Conservation (phyloP, 2,113 vertebrate genomes). For the Pterophyllum scalare region DNA sequence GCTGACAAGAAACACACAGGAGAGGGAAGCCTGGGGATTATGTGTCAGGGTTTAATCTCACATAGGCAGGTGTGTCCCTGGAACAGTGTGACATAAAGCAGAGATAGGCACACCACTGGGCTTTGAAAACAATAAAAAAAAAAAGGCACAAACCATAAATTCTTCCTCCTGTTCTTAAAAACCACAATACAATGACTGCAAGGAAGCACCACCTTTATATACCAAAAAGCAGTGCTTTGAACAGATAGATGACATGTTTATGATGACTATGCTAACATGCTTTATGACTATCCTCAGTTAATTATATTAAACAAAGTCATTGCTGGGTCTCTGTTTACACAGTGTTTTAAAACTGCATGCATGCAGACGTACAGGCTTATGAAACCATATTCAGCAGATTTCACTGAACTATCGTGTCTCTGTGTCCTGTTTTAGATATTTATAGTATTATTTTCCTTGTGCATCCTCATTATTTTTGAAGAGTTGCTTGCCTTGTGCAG, state of each 20-base stretch:
- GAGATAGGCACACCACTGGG: neutral
- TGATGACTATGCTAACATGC: neutral
- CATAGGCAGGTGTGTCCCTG: slow-evolving; percentile 17
- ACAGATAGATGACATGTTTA: too few relatives aligned
- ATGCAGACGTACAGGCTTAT: rapidly evolving
- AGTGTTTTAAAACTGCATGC: neutral
- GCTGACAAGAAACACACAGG: slow-evolving; percentile 17
- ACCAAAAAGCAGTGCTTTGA: too few relatives aligned
- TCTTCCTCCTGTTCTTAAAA: neutral
- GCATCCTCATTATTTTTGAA: neutral
- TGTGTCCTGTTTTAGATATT: neutral
- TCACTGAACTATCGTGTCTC: neutral
- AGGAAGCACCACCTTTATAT: neutral
- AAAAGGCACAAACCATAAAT: neutral
- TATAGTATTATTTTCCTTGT: rapidly evolving
- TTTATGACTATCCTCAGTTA: neutral
- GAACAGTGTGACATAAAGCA: slow-evolving; percentile 21
- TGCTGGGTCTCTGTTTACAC: neutral
- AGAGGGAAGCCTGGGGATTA: slow-evolving; percentile 28
- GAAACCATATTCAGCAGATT: neutral
- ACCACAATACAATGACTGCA: neutral
- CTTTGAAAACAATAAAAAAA: neutral
- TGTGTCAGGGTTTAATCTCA: slow-evolving; percentile 33
- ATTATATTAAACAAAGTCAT: neutral
- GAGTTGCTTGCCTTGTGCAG: neutral